These are phyloP conservation scores for Cordilura impudica DNA, from an alignment of 2,888 invertebrate species.

Conservation along the genomic window DNA sequence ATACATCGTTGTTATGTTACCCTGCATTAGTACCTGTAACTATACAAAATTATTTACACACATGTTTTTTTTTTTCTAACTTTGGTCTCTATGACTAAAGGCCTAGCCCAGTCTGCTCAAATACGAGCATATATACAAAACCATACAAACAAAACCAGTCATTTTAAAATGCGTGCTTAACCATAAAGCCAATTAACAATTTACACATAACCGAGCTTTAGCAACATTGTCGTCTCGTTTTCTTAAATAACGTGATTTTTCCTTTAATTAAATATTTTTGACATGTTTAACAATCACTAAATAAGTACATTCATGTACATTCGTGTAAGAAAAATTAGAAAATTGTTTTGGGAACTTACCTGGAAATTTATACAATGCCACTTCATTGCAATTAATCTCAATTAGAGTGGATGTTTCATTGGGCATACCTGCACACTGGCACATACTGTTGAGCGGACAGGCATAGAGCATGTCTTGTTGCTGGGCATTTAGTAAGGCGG, in stretches of 20 bases:
- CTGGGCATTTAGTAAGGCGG: constrained; percentile 74
- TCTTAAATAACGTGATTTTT: background rate
- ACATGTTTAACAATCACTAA: background rate
- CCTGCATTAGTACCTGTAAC: background rate
- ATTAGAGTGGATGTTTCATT: constrained; percentile 78
- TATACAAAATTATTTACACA: background rate
- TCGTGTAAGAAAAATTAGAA: background rate
- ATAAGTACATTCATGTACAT: background rate
- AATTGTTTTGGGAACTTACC: constrained; percentile 69
- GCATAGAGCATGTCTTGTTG: constrained; percentile 77
- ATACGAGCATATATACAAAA: background rate
- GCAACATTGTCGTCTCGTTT: background rate
- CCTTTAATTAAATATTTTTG: background rate
- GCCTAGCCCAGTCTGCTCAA: background rate
- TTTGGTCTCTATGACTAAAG: background rate
- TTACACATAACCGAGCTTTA: constrained; percentile 26
- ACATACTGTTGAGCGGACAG: constrained; percentile 78
- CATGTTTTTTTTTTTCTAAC: background rate
- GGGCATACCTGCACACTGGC: constrained; percentile 78
- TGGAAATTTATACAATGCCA: constrained; percentile 78
- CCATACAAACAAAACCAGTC: background rate
- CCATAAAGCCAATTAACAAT: constrained; percentile 42
- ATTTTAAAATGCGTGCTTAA: constrained; percentile 21
- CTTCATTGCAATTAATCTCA: constrained; percentile 78
- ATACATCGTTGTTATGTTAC: background rate